These are phyloP conservation scores for Callipepla californica DNA, from an alignment of 2,113 vertebrate species.

Conservation along the genomic window DNA sequence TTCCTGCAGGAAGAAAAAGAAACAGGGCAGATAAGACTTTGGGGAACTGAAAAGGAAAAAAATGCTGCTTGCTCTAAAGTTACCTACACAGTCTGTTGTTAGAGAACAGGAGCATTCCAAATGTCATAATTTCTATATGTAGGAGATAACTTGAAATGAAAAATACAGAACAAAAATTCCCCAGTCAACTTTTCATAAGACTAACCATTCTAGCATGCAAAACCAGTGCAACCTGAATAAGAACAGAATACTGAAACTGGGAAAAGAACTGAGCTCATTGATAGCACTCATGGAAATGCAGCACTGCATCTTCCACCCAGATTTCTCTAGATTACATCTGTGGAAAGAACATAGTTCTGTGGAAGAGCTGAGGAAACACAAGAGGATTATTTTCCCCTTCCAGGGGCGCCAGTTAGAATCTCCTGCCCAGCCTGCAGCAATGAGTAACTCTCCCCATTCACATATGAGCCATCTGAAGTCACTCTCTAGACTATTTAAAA, in stretches of 20 bases:
- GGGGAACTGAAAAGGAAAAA: constrained; percentile 63
- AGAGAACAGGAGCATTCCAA: background rate
- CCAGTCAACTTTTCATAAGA: background rate
- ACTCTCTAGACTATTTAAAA: background rate
- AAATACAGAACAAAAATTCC: background rate
- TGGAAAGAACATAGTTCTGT: too few species aligned
- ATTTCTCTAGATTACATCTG: background rate
- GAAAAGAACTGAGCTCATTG: background rate
- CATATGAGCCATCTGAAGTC: background rate
- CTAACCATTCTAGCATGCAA: background rate
- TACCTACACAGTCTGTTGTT: background rate
- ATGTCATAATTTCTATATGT: background rate
- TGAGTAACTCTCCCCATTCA: background rate
- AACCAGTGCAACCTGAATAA: background rate
- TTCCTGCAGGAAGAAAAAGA: constrained; percentile 72
- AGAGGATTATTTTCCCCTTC: background rate
- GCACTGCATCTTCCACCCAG: background rate
- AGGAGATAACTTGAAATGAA: background rate
- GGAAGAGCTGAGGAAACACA: background rate
- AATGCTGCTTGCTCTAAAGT: constrained; percentile 69
- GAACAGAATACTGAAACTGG: background rate
- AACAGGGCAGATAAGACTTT: constrained; percentile 58
- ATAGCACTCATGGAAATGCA: rapidly evolving
- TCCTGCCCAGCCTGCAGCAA: background rate
- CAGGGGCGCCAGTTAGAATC: background rate